Conservation (phyloP, 2,888 invertebrate species). For the Polia nebulosa region DNA sequence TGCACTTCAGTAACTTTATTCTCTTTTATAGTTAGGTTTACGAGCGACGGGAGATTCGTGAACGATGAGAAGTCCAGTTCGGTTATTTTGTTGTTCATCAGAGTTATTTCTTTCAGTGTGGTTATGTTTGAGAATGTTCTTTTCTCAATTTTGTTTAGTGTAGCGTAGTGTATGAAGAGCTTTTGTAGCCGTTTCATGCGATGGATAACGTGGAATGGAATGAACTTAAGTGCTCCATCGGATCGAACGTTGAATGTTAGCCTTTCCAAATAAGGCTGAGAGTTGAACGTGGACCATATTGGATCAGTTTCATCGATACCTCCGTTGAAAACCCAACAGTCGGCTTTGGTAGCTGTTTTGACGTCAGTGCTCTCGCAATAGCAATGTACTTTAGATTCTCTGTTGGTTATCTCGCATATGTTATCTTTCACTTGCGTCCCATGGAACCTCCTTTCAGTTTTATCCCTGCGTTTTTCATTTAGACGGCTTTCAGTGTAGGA, state of each 20-base stretch:
- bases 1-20: constrained; percentile 95
- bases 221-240: constrained; percentile 93
- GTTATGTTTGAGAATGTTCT: constrained; percentile 94
- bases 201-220: constrained; percentile 93
- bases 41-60: constrained; percentile 93
- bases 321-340: constrained; percentile 95
- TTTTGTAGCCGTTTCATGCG: constrained; percentile 92
- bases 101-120: constrained; percentile 93
- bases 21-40: constrained; percentile 94
- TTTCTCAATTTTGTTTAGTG: constrained; percentile 93
- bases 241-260: constrained; percentile 93
- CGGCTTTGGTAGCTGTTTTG: constrained; percentile 92
- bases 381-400: constrained; percentile 92
- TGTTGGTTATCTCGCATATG: constrained; percentile 91
- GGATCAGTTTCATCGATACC: constrained; percentile 93
- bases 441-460: constrained; percentile 86
- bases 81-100: constrained; percentile 94
- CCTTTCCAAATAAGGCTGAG: constrained; percentile 93
- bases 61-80: constrained; percentile 93
- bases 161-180: constrained; percentile 94
- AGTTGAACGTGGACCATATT: constrained; percentile 94
- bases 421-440: constrained; percentile 86
- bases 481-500: constrained; percentile 89
- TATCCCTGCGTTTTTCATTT: constrained; percentile 90
- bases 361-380: constrained; percentile 92